A percentile compares a stretch with the other conserved stretches of the same genome.
These are phyloP conservation scores for Heliconius aoede DNA, from an alignment of 2,888 invertebrate genomes.

Conservation along the genomic window DNA sequence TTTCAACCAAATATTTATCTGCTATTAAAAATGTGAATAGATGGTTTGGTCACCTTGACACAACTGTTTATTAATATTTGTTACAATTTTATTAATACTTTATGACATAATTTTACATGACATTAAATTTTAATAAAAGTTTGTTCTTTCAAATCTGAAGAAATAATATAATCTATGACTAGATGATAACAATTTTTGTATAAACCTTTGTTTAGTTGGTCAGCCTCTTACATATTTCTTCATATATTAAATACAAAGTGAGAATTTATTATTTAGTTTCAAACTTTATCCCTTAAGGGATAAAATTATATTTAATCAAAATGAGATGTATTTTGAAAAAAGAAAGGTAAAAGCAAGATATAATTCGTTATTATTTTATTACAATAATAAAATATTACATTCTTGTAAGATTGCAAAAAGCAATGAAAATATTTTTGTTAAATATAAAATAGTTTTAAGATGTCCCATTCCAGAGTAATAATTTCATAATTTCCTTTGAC, in stretches of 20 bases:
- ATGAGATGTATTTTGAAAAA: background rate
- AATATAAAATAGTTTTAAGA: background rate
- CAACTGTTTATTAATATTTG: background rate
- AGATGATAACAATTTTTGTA: background rate
- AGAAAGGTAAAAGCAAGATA: background rate
- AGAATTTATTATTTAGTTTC: background rate
- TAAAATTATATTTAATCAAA: background rate
- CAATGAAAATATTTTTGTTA: background rate
- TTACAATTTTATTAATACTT: background rate
- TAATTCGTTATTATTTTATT: background rate
- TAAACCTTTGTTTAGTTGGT: background rate
- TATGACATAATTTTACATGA: background rate
- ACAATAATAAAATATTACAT: background rate
- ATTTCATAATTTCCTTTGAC: background rate
- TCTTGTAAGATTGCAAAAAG: background rate
- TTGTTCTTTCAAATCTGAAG: background rate
- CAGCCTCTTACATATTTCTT: background rate
- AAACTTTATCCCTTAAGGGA: background rate
- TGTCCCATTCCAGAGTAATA: background rate
- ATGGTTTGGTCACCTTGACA: background rate
- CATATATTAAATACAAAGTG: background rate
- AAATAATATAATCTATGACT: background rate
- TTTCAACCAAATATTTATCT: background rate
- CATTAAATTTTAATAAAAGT: background rate
- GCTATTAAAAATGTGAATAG: background rate